phyloP scores from a whole-genome alignment of 2,113 vertebrate genomes.

The Hoplias malabaricus region DNA sequence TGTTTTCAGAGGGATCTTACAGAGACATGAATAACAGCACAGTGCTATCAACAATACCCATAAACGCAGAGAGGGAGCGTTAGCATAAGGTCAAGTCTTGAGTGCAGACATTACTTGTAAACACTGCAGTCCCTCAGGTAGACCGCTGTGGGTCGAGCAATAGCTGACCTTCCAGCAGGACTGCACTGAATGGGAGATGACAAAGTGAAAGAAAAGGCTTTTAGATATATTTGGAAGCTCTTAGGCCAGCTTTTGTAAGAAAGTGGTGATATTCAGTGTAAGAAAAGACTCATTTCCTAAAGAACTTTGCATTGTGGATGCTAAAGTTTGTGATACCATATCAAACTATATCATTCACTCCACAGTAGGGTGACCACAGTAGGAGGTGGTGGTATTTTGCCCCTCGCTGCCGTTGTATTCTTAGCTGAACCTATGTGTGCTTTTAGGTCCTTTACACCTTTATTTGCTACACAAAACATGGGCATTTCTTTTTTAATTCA shows the following conservation, averaged over 20 bases:
- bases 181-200: neutral
- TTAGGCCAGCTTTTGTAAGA: neutral
- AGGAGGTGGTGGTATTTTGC: too few relatives aligned
- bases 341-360: too few relatives aligned
- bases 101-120: neutral
- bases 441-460: too few relatives aligned
- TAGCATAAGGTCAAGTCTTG: neutral
- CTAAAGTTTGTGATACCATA: too few relatives aligned
- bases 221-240: neutral
- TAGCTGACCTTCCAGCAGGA: constrained; percentile 1
- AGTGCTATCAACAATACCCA: neutral
- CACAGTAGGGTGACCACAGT: too few relatives aligned
- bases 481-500: too few relatives aligned
- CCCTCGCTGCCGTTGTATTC: too few relatives aligned
- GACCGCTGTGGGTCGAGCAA: neutral
- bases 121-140: neutral
- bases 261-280: neutral
- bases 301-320: neutral
- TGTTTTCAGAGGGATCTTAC: neutral
- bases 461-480: too few relatives aligned
- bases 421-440: too few relatives aligned
- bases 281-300: neutral
- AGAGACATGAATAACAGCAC: neutral
- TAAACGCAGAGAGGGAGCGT: neutral
- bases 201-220: neutral